These are phyloP conservation scores for Diorhabda carinulata DNA, from an alignment of 1,140 invertebrate genomes.

Conservation along the genomic window DNA sequence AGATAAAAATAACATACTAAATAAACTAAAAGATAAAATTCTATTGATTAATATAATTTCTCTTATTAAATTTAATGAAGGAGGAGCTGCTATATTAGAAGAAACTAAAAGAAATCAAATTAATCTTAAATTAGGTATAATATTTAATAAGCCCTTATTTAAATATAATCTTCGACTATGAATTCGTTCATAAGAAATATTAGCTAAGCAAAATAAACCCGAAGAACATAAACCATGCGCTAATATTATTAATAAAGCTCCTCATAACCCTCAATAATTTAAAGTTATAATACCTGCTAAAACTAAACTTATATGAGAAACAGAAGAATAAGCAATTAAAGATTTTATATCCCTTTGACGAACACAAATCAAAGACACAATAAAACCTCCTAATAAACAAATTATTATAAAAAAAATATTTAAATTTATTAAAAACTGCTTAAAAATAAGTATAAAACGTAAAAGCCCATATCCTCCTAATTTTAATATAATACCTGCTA, in stretches of 20 bases:
- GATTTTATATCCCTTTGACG: slow-evolving; percentile 58
- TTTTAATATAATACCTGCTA: slow-evolving; percentile 66
- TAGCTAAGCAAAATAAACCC: slow-evolving; percentile 64
- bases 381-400: slow-evolving; percentile 54
- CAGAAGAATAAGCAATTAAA: slow-evolving; percentile 62
- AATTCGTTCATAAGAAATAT: slow-evolving; percentile 59
- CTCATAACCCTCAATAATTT: slow-evolving; percentile 49
- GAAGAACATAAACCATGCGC: slow-evolving; percentile 63
- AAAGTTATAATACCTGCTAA: slow-evolving; percentile 51
- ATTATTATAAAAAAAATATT: slow-evolving; percentile 52
- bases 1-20: slow-evolving; percentile 51
- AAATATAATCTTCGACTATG: slow-evolving; percentile 49
- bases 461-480: slow-evolving; percentile 62
- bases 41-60: slow-evolving; percentile 60
- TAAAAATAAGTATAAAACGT: slow-evolving; percentile 51
- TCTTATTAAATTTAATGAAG: slow-evolving; percentile 50
- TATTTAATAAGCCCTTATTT: slow-evolving; percentile 51
- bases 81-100: slow-evolving; percentile 51
- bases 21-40: slow-evolving; percentile 50
- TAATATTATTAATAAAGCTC: slow-evolving; percentile 58
- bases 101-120: slow-evolving; percentile 59
- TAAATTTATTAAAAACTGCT: slow-evolving; percentile 48
- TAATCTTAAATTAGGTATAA: slow-evolving; percentile 52
- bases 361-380: slow-evolving; percentile 59
- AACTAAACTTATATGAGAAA: slow-evolving; percentile 57